phyloP scores from a whole-genome alignment of 1,140 invertebrate genomes.

The Coelopa frigida region DNA sequence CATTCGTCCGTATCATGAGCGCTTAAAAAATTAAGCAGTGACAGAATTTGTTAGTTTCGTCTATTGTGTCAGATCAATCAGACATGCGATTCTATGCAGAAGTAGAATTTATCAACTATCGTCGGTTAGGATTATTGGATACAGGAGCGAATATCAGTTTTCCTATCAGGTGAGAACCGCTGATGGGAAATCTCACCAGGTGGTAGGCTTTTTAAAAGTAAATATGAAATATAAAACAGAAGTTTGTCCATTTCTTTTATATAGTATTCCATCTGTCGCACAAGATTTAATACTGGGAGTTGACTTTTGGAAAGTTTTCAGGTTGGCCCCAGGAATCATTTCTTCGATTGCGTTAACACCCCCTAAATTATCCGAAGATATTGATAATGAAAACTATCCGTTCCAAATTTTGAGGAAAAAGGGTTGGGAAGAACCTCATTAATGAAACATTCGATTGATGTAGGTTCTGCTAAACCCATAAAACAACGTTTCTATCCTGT shows the following conservation, averaged over 20 bases:
- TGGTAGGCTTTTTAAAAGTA: not conserved
- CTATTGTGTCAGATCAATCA: not conserved
- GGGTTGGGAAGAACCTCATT: conserved; percentile 7
- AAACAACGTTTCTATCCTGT: not conserved
- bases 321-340: not conserved
- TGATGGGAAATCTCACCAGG: not conserved
- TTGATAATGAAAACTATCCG: not conserved
- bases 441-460: not conserved
- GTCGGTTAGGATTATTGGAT: not conserved
- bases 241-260: not conserved
- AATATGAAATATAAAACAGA: not conserved
- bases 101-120: not conserved
- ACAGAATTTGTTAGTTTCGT: not conserved
- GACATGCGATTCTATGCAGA: not conserved
- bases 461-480: not conserved
- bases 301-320: conserved; percentile 3
- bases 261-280: not conserved
- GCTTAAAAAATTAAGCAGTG: not conserved
- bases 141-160: not conserved
- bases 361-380: not conserved
- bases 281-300: conserved; percentile 2
- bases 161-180: not conserved
- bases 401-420: conserved; percentile 7
- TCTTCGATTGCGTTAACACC: not conserved
- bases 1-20: conserved; percentile 4